Evolutionary conservation across 1,140 invertebrate species (phyloP).

Genomic region (Brachionus koreanus): DNA sequence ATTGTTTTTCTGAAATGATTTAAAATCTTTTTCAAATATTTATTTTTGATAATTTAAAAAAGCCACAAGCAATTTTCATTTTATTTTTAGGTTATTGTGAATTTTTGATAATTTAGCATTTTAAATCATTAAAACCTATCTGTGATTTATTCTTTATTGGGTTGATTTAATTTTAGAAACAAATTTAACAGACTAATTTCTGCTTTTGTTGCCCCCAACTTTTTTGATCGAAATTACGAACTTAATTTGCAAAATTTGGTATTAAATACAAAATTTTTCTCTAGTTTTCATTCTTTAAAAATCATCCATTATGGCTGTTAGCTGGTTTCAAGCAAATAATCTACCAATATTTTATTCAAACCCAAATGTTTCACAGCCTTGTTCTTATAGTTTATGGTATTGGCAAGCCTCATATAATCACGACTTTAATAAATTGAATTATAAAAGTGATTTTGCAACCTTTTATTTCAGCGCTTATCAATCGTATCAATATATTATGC

Average conservation of each 20-base stretch:
- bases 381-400: background rate
- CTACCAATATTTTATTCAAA: background rate
- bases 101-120: background rate
- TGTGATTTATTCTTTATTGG: background rate
- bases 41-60: background rate
- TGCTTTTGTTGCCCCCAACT: background rate
- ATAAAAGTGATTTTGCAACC: background rate
- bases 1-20: background rate
- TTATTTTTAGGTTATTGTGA: conserved; percentile 29
- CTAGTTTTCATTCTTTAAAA: background rate
- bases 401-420: background rate
- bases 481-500: background rate
- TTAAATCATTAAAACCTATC: background rate
- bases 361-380: background rate
- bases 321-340: background rate
- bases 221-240: background rate
- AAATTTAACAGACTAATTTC: background rate
- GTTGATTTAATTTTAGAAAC: background rate
- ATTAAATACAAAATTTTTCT: background rate
- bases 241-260: background rate
- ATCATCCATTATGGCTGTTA: background rate
- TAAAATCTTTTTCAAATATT: background rate
- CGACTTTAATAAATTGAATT: background rate
- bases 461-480: background rate
- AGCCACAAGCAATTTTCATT: conserved; percentile 13